Percentiles rank a stretch among this genome's conserved stretches.
Conservation (phyloP, 2,113 vertebrate species). For the Caranx melampygus region DNA sequence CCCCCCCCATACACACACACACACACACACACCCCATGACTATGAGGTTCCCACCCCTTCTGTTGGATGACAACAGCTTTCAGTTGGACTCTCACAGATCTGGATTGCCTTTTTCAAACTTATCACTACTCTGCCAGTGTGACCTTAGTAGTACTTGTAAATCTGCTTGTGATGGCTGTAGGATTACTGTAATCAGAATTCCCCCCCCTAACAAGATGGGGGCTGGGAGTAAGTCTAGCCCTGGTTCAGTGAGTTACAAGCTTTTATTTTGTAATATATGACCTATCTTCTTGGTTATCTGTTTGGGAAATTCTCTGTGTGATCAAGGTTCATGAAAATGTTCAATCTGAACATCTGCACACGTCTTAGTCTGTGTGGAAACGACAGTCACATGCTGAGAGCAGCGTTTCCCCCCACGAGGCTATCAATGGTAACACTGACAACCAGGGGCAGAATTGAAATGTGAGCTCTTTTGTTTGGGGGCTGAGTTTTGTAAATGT, state of each 20-base stretch:
- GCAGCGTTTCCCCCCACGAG: neutral
- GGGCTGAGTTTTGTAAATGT: conserved; percentile 2
- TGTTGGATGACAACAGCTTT: conserved; percentile 20
- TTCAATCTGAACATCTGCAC: neutral
- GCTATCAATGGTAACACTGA: conserved; percentile 30
- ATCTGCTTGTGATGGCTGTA: conserved; percentile 66
- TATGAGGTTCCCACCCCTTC: conserved; percentile 22
- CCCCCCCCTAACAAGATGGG: conserved; percentile 13
- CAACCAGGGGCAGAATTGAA: conserved; percentile 14
- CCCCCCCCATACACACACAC: neutral
- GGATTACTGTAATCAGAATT: conserved; percentile 56
- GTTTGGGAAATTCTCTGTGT: neutral
- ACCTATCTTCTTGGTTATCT: neutral
- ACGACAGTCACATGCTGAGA: conserved; percentile 33
- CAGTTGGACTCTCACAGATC: conserved; percentile 30
- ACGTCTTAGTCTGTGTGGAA: neutral
- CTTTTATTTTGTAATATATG: neutral
- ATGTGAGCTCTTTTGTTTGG: conserved; percentile 44
- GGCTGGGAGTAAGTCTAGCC: neutral
- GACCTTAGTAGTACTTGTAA: conserved; percentile 54
- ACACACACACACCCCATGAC: too few relatives aligned
- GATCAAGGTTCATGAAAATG: neutral
- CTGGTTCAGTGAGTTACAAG: conserved; percentile 3
- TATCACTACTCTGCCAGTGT: conserved; percentile 42
- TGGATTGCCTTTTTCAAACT: conserved; percentile 57